These are phyloP conservation scores for Pteria penguin DNA, from an alignment of 2,888 invertebrate species.

Conservation along the genomic window DNA sequence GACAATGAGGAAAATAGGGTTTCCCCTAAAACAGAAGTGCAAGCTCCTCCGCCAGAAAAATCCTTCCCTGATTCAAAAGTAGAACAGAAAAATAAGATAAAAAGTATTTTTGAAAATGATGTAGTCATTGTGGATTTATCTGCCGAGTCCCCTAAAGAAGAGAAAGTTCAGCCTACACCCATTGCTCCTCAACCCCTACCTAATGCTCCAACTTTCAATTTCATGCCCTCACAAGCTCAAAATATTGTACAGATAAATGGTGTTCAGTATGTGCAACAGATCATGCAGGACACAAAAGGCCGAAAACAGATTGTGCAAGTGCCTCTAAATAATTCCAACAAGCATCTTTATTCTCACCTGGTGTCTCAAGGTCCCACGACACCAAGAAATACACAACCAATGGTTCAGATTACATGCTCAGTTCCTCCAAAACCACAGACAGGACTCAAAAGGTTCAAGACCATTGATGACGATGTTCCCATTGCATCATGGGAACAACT, in stretches of 20 bases:
- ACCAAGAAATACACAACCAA: constrained; percentile 12
- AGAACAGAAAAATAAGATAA: not conserved
- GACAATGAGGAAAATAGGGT: constrained; percentile 8
- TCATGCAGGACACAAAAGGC: constrained; percentile 9
- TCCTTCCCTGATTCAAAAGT: not conserved
- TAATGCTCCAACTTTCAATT: not conserved
- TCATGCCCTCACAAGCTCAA: not conserved
- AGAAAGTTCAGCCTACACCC: not conserved
- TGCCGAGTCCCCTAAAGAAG: constrained; percentile 5
- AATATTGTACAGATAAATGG: constrained; percentile 7
- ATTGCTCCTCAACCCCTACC: not conserved
- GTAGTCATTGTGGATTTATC: constrained; percentile 27
- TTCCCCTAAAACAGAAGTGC: constrained; percentile 25
- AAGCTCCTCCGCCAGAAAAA: not conserved
- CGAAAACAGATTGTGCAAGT: constrained; percentile 18
- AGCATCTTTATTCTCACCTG: not conserved
- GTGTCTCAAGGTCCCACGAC: not conserved
- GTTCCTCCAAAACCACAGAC: constrained; percentile 1
- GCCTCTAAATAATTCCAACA: not conserved
- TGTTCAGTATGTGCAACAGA: constrained; percentile 14
- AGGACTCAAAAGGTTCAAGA: constrained; percentile 10
- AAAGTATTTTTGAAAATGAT: constrained; percentile 17
- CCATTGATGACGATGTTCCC: constrained; percentile 42
- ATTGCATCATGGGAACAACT: constrained; percentile 68
- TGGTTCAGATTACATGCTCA: not conserved